phyloP scores from a whole-genome alignment of 2,113 vertebrate genomes.

The Macroglossus sobrinus region DNA sequence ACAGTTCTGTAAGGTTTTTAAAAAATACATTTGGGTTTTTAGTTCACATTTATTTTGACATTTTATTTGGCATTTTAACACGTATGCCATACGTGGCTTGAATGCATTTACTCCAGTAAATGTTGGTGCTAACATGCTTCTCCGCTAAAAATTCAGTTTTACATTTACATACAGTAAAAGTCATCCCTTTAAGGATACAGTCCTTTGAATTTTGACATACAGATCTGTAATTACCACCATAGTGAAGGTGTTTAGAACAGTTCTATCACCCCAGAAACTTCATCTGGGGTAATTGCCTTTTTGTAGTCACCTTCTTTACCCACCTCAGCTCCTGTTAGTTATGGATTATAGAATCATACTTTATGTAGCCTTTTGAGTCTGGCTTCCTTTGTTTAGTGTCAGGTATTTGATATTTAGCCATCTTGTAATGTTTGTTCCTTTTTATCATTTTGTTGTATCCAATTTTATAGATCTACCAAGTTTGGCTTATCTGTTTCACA shows the following conservation, averaged over 20 bases:
- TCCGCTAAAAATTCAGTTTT: neutral
- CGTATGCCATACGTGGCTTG: slow-evolving; percentile 41
- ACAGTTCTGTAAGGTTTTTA: neutral
- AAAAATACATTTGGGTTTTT: neutral
- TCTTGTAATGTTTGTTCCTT: neutral
- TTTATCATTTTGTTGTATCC: neutral
- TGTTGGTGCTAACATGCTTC: slow-evolving; percentile 49
- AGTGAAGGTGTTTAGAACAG: neutral
- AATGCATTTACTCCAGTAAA: slow-evolving; percentile 70
- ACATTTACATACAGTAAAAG: neutral
- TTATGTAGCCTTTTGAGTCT: neutral
- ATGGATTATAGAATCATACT: neutral
- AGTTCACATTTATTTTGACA: slow-evolving; percentile 65
- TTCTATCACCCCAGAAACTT: neutral
- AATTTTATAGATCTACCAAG: neutral
- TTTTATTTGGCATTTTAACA: slow-evolving; percentile 82
- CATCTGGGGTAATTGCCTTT: neutral
- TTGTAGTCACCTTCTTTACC: neutral
- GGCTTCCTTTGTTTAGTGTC: neutral
- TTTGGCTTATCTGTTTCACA: neutral
- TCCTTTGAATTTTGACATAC: slow-evolving; percentile 4
- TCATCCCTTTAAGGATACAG: neutral
- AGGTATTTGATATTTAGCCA: neutral
- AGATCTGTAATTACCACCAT: neutral
- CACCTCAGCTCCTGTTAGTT: neutral